Base-by-base conservation (phyloP, 2,888 invertebrate species). In the Platerodrilus igneus region DNA sequence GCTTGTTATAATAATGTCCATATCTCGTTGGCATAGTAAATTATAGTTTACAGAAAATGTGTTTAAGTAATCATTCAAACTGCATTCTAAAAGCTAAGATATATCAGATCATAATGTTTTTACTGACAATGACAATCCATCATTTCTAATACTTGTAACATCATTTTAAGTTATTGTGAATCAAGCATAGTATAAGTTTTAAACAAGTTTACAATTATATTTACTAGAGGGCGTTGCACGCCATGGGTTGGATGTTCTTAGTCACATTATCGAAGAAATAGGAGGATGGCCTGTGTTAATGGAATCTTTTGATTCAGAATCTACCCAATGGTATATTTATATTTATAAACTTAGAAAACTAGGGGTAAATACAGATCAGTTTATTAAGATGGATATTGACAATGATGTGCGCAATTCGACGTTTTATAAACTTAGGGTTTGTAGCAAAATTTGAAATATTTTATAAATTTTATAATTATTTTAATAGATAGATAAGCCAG, bases 271-370 rank as follows among this genome's bases (percentile, higher is more conserved):
- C 10, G n/a, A 74, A 15, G 71, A 75, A 10, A 71, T 93, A 4
- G 92, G 93, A 1, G 91, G 91, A 3, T 94, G 92, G 92, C 93
- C 94, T 0, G 82, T 88, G 16, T 69, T 90, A 15, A 81, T 81
- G 48, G 86, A 83, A 0, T 47, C 60, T 0, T 90, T 89, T 90
- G 74, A 81, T 53, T 49, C 50, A 4, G 30, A 27, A 59, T 1
- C 60, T 8, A 50, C 47, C 18, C 34, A 45, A 14, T 56, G 56
- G 56, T 39, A 29, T 10, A 27, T 51, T 9, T 35, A 45, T 8
- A 31, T 50, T 13, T 38, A 45, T 25, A 42, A 48, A 27, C 40
- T 49, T 21, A 35, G 41, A 13, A 20, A 49, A 16, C 21, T 29
- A 0, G 56, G 56, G 1, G 45, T 48, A 22, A 29, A 18, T 11